Evolutionary conservation across 2,888 invertebrate genomes (phyloP).

Genomic region (Cremastinae sp.): DNA sequence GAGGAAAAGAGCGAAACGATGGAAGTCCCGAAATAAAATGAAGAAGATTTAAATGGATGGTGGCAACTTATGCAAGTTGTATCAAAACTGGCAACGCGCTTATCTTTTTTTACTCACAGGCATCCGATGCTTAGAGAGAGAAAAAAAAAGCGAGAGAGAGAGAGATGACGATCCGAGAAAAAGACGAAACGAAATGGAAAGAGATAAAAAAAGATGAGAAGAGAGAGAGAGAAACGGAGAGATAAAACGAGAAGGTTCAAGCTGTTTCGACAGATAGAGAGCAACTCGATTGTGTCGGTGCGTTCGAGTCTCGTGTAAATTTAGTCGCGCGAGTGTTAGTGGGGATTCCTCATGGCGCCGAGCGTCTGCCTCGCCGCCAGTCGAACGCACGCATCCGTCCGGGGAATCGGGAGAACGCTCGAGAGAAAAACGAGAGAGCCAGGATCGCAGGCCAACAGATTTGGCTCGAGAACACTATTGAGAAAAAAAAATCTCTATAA

Average conservation of each 20-base stretch:
- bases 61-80: constrained; percentile 25
- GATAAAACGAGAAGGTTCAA: constrained; percentile 2
- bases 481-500: constrained; percentile 14
- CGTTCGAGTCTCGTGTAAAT: constrained; percentile 70
- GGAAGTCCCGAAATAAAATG: constrained; percentile 3
- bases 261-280: not conserved
- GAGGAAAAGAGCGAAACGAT: constrained; percentile 2
- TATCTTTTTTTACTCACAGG: not conserved
- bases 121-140: constrained; percentile 7
- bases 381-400: constrained; percentile 24
- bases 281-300: constrained; percentile 35
- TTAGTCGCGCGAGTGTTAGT: constrained; percentile 56
- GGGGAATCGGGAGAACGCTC: constrained; percentile 33
- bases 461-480: constrained; percentile 23
- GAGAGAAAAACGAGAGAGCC: not conserved
- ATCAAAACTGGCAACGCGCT: constrained; percentile 4
- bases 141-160: not conserved
- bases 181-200: not conserved
- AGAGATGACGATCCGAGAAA: too few relatives aligned
- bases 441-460: constrained; percentile 14
- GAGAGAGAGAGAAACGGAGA: not conserved
- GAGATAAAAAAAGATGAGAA: not conserved
- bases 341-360: constrained; percentile 76
- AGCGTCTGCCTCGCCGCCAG: constrained; percentile 69
- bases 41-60: not conserved